These are phyloP conservation scores for Tetramorium alpestre DNA, from an alignment of 1,140 invertebrate species.

Conservation along the genomic window DNA sequence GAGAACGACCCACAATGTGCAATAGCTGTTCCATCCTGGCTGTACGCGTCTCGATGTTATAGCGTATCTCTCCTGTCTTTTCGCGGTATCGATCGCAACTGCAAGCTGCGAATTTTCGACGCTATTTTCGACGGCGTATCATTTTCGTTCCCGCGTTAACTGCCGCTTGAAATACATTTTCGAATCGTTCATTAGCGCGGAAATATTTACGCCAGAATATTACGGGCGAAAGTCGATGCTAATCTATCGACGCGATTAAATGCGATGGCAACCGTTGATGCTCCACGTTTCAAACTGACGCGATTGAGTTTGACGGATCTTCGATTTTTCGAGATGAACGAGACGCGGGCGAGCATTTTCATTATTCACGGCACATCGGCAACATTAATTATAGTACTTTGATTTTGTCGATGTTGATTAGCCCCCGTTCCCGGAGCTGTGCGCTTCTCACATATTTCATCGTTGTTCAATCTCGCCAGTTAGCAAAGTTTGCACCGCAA, in stretches of 20 bases:
- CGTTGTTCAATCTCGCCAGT: constrained; percentile 42
- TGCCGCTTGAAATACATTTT: neutral
- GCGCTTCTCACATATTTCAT: neutral
- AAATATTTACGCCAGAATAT: constrained; percentile 12
- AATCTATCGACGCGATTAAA: constrained; percentile 13
- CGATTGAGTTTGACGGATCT: neutral
- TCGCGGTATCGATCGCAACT: neutral
- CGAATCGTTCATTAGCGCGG: neutral
- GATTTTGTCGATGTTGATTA: constrained; percentile 49
- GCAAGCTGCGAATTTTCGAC: neutral
- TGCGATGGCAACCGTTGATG: neutral
- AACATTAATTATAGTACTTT: constrained; percentile 27
- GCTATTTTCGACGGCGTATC: neutral
- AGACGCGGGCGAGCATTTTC: neutral
- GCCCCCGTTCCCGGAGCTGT: neutral
- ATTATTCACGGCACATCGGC: neutral
- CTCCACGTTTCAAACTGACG: neutral
- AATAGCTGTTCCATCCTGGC: constrained; percentile 8
- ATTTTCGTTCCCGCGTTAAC: neutral
- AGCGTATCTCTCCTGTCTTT: neutral
- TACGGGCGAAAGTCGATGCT: neutral
- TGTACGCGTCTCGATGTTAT: neutral
- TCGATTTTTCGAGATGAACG: neutral
- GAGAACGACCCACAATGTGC: neutral
- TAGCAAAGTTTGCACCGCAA: constrained; percentile 29